A percentile compares a stretch with the other conserved stretches of the same genome.
These are phyloP conservation scores for Trichopria drosophilae DNA, from an alignment of 2,888 invertebrate species.

Conservation along the genomic window DNA sequence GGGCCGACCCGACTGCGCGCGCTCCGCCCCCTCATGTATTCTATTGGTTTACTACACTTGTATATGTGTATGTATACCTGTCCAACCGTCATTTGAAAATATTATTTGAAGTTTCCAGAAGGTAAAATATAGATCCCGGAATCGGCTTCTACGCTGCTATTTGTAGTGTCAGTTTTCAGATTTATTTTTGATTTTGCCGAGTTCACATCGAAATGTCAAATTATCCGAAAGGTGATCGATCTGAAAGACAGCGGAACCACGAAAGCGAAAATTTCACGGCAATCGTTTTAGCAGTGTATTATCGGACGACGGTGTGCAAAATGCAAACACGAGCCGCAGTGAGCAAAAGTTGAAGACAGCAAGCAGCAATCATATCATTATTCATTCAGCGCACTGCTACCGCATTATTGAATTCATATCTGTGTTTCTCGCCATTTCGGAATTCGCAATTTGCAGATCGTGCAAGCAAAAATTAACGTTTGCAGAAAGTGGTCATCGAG, in stretches of 20 bases:
- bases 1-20: conserved; percentile 23
- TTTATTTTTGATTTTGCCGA: conserved; percentile 25
- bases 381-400: conserved; percentile 24
- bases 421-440: conserved; percentile 25
- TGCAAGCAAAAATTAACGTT: conserved; percentile 21
- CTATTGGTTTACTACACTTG: conserved; percentile 18
- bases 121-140: conserved; percentile 11
- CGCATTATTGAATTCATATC: conserved; percentile 24
- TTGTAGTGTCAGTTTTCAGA: conserved; percentile 23
- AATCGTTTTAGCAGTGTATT: conserved; percentile 21
- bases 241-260: conserved; percentile 16
- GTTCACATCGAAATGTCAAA: conserved; percentile 26
- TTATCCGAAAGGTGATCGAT: conserved; percentile 22
- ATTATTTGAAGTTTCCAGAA: conserved; percentile 13
- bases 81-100: conserved; percentile 19
- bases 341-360: no score
- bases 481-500: conserved; percentile 21
- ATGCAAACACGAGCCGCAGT: no score
- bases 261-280: conserved; percentile 27
- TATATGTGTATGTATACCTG: conserved; percentile 2
- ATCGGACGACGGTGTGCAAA: conserved; percentile 23
- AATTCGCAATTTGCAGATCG: conserved; percentile 19
- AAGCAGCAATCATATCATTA: conserved; percentile 20
- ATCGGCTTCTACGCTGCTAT: conserved; percentile 18
- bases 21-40: conserved; percentile 19